Evolutionary conservation across 64 coral and sea anemone genomes (phyloP).

Genomic region (Actinia tenebrosa): DNA sequence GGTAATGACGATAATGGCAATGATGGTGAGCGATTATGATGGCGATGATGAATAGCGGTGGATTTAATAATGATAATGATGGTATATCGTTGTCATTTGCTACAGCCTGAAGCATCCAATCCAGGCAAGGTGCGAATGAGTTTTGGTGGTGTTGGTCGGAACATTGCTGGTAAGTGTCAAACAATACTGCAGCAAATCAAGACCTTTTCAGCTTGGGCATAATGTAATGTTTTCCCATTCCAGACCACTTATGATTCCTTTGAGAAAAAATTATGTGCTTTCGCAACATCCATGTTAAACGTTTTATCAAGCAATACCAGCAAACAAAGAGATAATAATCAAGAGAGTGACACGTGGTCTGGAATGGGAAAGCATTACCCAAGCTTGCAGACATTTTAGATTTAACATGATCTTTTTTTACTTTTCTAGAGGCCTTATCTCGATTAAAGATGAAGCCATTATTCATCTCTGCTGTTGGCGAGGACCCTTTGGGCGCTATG

Average conservation of each 20-base stretch:
- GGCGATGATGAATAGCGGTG: background rate
- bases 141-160: conserved; percentile 94
- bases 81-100: background rate
- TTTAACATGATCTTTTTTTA: background rate
- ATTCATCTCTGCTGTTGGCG: conserved; percentile 83
- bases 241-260: no score
- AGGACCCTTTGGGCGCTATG: conserved; percentile 78
- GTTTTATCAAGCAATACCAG: no score
- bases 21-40: background rate
- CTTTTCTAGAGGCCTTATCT: conserved; percentile 70
- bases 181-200: no score
- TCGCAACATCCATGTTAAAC: no score
- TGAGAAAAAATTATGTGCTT: no score
- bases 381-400: background rate
- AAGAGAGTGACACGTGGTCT: no score
- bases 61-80: background rate
- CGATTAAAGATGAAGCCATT: conserved; percentile 84
- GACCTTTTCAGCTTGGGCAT: no score
- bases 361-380: no score
- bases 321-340: no score
- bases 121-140: conserved; percentile 82
- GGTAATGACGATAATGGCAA: no score
- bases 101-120: conserved; percentile 85
- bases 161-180: conserved; percentile 64
- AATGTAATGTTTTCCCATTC: no score